Evolutionary conservation across 2,888 invertebrate species (phyloP), one percentile per base, ranked within the genome.

Genomic region (Ceriagrion tenellum): DNA sequence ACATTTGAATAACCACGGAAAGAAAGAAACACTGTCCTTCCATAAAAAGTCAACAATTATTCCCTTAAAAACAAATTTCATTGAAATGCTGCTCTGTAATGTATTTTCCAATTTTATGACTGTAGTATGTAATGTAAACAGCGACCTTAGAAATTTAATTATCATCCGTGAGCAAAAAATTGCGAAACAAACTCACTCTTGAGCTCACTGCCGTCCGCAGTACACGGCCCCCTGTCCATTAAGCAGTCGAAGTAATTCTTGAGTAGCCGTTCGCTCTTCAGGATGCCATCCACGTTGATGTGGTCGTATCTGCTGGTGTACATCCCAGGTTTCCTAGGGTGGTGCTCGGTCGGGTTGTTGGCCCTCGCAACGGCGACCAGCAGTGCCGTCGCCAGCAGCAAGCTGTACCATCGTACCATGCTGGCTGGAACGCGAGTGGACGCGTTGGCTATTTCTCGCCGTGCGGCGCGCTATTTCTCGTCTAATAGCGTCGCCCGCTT

Each of bases 191-290:
- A 98, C 98, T 98, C 97, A 98, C 98, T 97, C 97, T 98, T 98
- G 95, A 98, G 97, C 95, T 98, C 98, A 96, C 97, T 97, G 96
- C 98, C 98, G 97, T 98, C 98, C 3, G 98, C 98, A 81, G 98
- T 97, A 96, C 98, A 98, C 95, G 98, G 97, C 96, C 98, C 98
- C 96, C 97, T 97, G 96, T 97, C 97, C 95, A 98, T 97, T 95
- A 98, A 97, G 96, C 98, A 98, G 95, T 98, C 98, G 96, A 98
- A 98, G 97, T 98, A 98, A 96, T 98, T 98, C 96, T 97, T 98
- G 95, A 98, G 97, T 96, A 98, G 97, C 96, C 98, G 97, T 96
- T 98, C 98, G 96, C 98, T 98, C 95, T 97, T 97, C 96, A 98
- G 97, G 96, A 98, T 97, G 90, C 97, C 97, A 96, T 98, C 98